phyloP scores from a whole-genome alignment of 2,888 invertebrate genomes.

The Lypha dubia region DNA sequence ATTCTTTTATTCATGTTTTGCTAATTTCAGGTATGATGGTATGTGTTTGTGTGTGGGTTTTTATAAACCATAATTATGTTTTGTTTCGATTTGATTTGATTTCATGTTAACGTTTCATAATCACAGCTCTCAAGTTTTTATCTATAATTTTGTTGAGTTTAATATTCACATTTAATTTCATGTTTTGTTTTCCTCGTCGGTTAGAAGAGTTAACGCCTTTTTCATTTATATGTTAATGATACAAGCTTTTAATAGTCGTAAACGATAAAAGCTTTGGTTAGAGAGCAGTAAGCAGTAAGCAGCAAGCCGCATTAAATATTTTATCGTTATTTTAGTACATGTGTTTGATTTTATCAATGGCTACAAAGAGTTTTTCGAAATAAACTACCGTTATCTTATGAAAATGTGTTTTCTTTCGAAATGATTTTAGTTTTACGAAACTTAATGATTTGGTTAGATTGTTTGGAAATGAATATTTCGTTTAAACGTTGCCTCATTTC shows the following conservation, averaged over 20 bases:
- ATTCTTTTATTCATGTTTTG: conserved; percentile 43
- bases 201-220: conserved; percentile 58
- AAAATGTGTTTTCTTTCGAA: not conserved
- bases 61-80: conserved; percentile 55
- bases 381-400: conserved; percentile 52
- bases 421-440: conserved; percentile 29
- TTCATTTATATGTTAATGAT: conserved; percentile 69
- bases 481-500: not conserved
- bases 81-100: conserved; percentile 49
- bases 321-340: conserved; percentile 49
- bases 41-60: no score
- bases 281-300: no score
- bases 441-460: not conserved
- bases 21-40: conserved; percentile 34
- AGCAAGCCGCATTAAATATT: conserved; percentile 33
- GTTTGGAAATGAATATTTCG: not conserved
- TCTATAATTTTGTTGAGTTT: conserved; percentile 60
- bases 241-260: conserved; percentile 22
- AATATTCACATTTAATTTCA: conserved; percentile 51
- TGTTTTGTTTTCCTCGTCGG: conserved; percentile 48
- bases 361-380: conserved; percentile 44
- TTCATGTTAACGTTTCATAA: conserved; percentile 59
- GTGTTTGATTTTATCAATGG: conserved; percentile 62
- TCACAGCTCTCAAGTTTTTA: conserved; percentile 40
- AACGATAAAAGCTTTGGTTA: conserved; percentile 26